A percentile compares a stretch with the other conserved stretches of the same genome.
Conservation (phyloP, 2,113 vertebrate species). For the Notarius lentiginosus region DNA sequence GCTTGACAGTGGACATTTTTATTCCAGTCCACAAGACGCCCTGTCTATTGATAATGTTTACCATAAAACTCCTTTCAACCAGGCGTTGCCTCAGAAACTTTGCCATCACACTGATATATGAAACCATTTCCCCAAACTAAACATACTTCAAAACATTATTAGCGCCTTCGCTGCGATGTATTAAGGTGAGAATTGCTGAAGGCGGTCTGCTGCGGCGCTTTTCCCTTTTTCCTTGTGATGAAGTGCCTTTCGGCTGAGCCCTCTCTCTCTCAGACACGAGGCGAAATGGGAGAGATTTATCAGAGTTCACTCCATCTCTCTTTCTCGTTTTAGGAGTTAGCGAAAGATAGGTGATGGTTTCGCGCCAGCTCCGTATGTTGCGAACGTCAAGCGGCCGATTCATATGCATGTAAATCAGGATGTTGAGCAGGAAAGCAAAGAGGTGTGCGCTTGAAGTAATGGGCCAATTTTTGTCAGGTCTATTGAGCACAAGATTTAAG, state of each 20-base stretch:
- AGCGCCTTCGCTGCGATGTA: conserved; percentile 73
- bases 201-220: conserved; percentile 68
- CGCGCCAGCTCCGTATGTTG: conserved; percentile 18
- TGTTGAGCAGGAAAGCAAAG: conserved; percentile 22
- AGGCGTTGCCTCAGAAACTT: conserved; percentile 61
- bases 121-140: conserved; percentile 78
- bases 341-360: conserved; percentile 28
- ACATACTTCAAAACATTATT: conserved; percentile 79
- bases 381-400: conserved; percentile 13
- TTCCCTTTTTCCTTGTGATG: conserved; percentile 71
- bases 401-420: conserved; percentile 49
- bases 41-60: conserved; percentile 60
- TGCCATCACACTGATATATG: conserved; percentile 76
- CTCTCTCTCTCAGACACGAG: conserved; percentile 62
- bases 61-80: conserved; percentile 52
- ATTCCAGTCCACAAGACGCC: not conserved
- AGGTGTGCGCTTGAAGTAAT: conserved; percentile 31
- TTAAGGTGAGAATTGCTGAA: conserved; percentile 73
- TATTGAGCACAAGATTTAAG: conserved; percentile 37
- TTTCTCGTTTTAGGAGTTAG: conserved; percentile 35
- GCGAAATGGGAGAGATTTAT: conserved; percentile 68
- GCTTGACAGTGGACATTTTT: conserved; percentile 10
- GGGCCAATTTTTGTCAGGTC: conserved; percentile 35
- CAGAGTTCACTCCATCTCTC: conserved; percentile 15
- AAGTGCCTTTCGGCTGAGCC: conserved; percentile 72